Evolutionary conservation across 2,797 vertebrate genomes (phyloP).

Genomic region (Platalea minor): DNA sequence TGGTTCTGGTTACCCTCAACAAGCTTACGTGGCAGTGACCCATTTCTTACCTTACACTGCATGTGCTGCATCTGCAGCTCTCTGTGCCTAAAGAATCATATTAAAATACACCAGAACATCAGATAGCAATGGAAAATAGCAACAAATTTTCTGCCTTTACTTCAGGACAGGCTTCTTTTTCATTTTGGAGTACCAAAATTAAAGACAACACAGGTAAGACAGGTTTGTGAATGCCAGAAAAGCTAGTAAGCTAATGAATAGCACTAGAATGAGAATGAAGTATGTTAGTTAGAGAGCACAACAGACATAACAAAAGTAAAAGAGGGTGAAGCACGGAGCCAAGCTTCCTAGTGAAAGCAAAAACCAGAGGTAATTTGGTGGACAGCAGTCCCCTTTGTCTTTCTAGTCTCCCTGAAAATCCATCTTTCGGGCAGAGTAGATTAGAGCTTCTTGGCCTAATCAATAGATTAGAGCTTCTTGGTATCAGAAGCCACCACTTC

Average conservation of each 20-base stretch:
- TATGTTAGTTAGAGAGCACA: neutral
- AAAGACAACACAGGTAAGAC: neutral
- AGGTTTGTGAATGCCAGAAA: neutral
- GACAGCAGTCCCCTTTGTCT: neutral
- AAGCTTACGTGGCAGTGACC: neutral
- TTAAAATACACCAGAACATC: neutral
- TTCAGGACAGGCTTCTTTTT: neutral
- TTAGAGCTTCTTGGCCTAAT: neutral
- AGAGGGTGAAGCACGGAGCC: neutral
- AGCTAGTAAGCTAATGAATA: neutral
- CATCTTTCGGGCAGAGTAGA: neutral
- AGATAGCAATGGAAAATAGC: neutral
- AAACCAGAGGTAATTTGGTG: neutral
- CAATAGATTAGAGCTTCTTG: rapidly evolving
- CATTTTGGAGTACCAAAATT: neutral
- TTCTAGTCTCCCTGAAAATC: neutral
- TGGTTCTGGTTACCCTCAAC: neutral
- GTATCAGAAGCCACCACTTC: neutral
- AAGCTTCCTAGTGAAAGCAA: neutral
- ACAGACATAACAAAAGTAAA: neutral
- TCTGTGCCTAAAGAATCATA: neutral
- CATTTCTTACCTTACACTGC: neutral
- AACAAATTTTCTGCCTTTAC: neutral
- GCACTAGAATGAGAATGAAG: neutral
- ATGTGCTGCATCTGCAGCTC: neutral